Conservation (phyloP, 2,888 invertebrate species). For the Drosophila neutralis region DNA sequence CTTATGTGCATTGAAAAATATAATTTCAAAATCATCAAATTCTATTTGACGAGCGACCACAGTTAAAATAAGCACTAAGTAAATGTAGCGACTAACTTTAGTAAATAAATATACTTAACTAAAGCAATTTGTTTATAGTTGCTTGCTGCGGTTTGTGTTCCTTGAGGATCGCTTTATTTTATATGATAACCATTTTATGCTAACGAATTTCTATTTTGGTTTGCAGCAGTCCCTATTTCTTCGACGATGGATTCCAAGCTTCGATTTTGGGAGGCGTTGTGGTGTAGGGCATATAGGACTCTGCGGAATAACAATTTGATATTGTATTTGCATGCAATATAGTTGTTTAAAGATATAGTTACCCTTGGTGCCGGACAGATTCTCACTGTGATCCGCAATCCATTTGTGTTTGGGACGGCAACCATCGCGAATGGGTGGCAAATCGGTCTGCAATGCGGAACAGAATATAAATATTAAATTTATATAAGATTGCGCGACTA, state of each 20-base stretch:
- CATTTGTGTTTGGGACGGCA: conserved; percentile 92
- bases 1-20: neutral
- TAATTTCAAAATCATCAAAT: neutral
- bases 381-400: conserved; percentile 94
- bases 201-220: conserved; percentile 30
- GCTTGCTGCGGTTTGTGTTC: neutral
- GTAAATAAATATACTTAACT: conserved; percentile 34
- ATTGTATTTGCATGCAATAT: neutral
- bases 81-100: conserved; percentile 9
- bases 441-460: conserved; percentile 82
- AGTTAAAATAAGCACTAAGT: neutral
- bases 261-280: conserved; percentile 95
- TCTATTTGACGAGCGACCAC: neutral
- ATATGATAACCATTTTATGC: conserved; percentile 28
- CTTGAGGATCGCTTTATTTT: conserved; percentile 25
- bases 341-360: conserved; percentile 6
- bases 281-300: conserved; percentile 94
- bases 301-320: conserved; percentile 52
- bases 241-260: conserved; percentile 89
- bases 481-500: neutral
- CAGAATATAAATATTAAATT: neutral
- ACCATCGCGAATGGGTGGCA: conserved; percentile 87
- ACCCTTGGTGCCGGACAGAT: conserved; percentile 91
- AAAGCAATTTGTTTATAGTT: conserved; percentile 35
- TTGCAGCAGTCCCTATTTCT: conserved; percentile 56